Evolutionary conservation across 2,888 invertebrate species (phyloP).

Genomic region (Galeopsomyia nigrocyanea): DNA sequence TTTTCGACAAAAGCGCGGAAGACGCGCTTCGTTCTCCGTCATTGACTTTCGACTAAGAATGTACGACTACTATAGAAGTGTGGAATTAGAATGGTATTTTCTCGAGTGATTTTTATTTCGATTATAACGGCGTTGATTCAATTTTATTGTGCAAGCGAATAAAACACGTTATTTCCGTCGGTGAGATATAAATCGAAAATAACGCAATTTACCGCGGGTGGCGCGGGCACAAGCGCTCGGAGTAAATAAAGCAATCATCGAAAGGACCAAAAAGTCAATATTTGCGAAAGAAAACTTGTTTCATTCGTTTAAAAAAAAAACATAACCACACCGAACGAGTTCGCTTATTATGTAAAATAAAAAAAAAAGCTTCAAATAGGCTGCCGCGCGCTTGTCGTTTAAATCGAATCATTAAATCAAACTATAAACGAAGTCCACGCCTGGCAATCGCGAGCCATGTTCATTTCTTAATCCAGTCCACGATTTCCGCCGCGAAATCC

Average conservation of each 20-base stretch:
- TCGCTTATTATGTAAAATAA: slow-evolving; percentile 12
- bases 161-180: too few relatives aligned
- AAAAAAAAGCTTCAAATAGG: neutral
- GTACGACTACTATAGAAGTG: too few relatives aligned
- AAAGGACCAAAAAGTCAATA: too few relatives aligned
- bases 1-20: neutral
- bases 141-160: neutral
- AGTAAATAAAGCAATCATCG: too few relatives aligned
- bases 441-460: slow-evolving; percentile 12
- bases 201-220: too few relatives aligned
- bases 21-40: too few relatives aligned
- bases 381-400: slow-evolving; percentile 25
- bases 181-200: too few relatives aligned
- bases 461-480: slow-evolving; percentile 30
- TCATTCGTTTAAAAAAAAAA: slow-evolving; percentile 26
- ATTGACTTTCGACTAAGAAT: too few relatives aligned
- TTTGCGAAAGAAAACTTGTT: slow-evolving; percentile 29
- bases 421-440: neutral
- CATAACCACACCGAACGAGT: neutral
- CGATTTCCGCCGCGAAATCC: slow-evolving; percentile 2
- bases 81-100: too few relatives aligned
- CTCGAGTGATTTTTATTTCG: neutral
- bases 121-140: neutral
- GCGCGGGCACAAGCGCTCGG: too few relatives aligned
- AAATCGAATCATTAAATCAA: slow-evolving; percentile 45